Evolutionary conservation across 2,888 invertebrate genomes (phyloP).

Genomic region (Pecten maximus): DNA sequence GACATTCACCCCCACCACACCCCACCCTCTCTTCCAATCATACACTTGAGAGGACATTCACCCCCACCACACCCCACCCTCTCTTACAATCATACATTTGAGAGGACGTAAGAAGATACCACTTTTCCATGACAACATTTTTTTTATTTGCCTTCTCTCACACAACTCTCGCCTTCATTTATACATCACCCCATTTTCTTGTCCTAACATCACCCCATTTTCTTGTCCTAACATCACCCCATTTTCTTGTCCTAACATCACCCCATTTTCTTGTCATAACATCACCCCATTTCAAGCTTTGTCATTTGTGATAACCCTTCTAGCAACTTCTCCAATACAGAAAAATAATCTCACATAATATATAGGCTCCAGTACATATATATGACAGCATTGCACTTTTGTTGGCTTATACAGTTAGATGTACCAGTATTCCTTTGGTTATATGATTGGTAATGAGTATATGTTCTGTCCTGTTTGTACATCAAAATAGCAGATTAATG

Average conservation of each 20-base stretch:
- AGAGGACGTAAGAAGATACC: too few species aligned
- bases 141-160: neutral
- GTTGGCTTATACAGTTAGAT: neutral
- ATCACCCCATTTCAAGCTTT: neutral
- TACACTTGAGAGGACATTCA: too few species aligned
- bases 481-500: neutral
- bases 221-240: too few species aligned
- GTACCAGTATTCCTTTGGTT: neutral
- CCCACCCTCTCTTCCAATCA: too few species aligned
- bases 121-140: too few species aligned
- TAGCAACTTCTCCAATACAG: neutral
- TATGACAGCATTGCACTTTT: neutral
- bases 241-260: too few species aligned
- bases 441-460: neutral
- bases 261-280: neutral
- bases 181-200: neutral
- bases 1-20: too few species aligned
- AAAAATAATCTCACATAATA: neutral
- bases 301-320: neutral
- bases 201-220: neutral
- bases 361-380: neutral
- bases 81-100: too few species aligned
- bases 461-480: neutral
- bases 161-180: neutral
- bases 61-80: too few species aligned